Percentiles rank a stretch among this genome's conserved stretches.
phyloP scores from a whole-genome alignment of 2,888 invertebrate species.

The Xylocampa areola region DNA sequence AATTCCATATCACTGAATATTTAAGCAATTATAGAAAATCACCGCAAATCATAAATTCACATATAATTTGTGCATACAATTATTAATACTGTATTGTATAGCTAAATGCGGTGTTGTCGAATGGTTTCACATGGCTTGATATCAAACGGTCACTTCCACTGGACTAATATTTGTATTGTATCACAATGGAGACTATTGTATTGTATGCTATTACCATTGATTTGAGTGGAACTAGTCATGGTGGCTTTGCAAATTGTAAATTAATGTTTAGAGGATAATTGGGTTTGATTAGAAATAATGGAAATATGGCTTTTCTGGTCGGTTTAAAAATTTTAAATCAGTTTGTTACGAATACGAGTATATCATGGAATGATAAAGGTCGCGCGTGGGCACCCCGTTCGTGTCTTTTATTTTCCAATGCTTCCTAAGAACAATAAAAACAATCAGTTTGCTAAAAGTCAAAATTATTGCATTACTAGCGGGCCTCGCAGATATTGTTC shows the following conservation, averaged over 20 bases:
- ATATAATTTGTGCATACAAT: constrained; percentile 14
- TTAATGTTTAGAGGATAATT: no score
- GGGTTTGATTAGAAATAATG: background rate
- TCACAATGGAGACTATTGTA: constrained; percentile 14
- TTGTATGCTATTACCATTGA: constrained; percentile 2
- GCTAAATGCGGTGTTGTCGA: constrained; percentile 2
- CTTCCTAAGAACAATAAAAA: no score
- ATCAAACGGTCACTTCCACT: constrained; percentile 7
- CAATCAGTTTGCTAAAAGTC: no score
- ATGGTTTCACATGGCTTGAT: constrained; percentile 19
- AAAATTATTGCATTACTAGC: no score
- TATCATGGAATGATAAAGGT: no score
- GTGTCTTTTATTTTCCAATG: no score
- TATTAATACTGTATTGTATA: constrained; percentile 3
- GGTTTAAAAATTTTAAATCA: no score
- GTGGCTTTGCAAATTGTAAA: background rate
- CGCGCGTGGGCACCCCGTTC: no score
- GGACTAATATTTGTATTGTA: background rate
- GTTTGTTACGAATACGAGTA: no score
- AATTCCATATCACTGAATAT: no score
- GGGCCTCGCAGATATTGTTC: no score
- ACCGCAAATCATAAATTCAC: background rate
- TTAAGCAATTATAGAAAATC: background rate
- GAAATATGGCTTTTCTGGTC: background rate
- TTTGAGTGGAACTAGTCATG: background rate